Evolutionary conservation across 2,113 vertebrate species (phyloP), one percentile per base, ranked within the genome.

Genomic region (Cygnus buccinator): DNA sequence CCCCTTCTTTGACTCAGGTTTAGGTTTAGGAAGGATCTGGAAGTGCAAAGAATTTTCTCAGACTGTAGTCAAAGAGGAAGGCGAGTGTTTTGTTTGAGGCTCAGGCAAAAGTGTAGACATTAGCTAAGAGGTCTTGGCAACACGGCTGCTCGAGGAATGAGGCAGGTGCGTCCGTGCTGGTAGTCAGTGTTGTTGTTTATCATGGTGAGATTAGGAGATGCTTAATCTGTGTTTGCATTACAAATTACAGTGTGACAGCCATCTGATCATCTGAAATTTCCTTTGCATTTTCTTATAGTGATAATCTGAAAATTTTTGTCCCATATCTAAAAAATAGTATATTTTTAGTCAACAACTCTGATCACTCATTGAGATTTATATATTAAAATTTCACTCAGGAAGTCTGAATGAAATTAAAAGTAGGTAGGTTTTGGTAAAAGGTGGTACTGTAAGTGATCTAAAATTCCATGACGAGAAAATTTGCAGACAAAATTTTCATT

Each of bases 181-280:
- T 50, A 59, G 55, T 35, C 23, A 43, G 23, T 2, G 3, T 41
- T 50, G 59, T 0, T 55, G 37, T 65, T 65, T 50, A 31, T 41
- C 13, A 17, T 18, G 59, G 16, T 26, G 31, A 37, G n/a, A n/a
- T 83, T 44, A 55, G 33, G n/a, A 79, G 8, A 41, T 33, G 28
- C 3, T 67, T 17, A 41, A 0, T 37, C 13, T 55, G 4, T 61
- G 48, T 58, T 82, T 4, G 2, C 1, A 1, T 14, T 52, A 46
- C 35, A 72, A 43, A 37, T 65, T 26, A 10, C 5, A 82, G 25
- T 72, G 39, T 21, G 55, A 50, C 22, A 87, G 14, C 4, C 8
- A 21, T 44, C 6, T 41, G 16, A 55, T 77, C 1, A 55, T 44
- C 66, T 84, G 25, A 65, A 76, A 46, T 61, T 21, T 68, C 22